Evolutionary conservation across 2,797 vertebrate genomes (phyloP).

Genomic region (Chloroceryle inda): DNA sequence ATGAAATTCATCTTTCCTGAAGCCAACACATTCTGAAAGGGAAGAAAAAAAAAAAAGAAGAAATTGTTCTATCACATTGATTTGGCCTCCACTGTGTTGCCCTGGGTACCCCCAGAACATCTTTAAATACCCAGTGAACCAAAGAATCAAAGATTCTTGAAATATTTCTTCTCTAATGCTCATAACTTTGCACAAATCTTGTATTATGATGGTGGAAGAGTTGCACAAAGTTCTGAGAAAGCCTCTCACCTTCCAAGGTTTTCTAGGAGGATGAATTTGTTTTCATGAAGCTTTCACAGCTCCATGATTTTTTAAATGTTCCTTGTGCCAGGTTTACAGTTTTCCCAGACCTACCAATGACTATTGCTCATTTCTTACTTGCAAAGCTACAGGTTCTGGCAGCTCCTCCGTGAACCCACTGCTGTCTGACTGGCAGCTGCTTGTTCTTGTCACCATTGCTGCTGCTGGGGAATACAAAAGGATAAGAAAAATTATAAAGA

Average conservation of each 20-base stretch:
- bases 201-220: neutral
- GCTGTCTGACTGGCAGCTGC: constrained; percentile 88
- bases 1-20: neutral
- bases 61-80: neutral
- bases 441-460: constrained; percentile 76
- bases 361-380: constrained; percentile 57
- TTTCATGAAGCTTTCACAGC: neutral
- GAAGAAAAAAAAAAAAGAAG: neutral
- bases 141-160: neutral
- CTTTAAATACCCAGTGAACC: neutral
- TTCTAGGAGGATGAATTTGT: neutral
- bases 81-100: neutral
- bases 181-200: neutral
- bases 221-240: neutral
- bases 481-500: neutral
- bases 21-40: constrained; percentile 37
- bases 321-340: neutral
- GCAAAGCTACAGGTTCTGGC: constrained; percentile 63
- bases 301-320: neutral
- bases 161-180: neutral
- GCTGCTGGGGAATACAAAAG: constrained; percentile 20
- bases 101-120: neutral
- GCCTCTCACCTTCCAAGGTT: neutral
- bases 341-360: neutral
- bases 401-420: constrained; percentile 88